These are phyloP conservation scores for Gasterosteus aculeatus DNA, from an alignment of 2,113 vertebrate genomes.

Conservation along the genomic window DNA sequence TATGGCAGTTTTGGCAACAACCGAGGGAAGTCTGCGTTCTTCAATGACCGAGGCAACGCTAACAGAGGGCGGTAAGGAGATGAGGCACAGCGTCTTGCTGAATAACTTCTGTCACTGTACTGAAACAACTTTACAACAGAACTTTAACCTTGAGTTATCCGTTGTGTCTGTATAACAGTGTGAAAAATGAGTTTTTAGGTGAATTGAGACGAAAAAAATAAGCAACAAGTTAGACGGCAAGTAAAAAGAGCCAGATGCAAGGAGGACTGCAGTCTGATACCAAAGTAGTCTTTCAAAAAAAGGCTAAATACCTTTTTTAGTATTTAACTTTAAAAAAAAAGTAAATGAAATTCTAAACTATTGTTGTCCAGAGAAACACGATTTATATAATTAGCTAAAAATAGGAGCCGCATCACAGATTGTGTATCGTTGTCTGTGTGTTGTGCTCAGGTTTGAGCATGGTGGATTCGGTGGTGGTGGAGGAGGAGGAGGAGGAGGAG, in stretches of 20 bases:
- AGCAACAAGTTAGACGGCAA: too few relatives aligned
- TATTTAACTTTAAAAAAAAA: too few relatives aligned
- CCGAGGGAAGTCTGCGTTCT: slow-evolving; percentile 91
- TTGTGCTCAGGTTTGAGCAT: slow-evolving; percentile 77
- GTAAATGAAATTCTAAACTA: neutral
- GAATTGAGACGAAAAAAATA: too few relatives aligned
- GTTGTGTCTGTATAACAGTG: neutral
- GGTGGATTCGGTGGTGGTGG: slow-evolving; percentile 88
- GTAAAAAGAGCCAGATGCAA: neutral
- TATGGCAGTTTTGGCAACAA: slow-evolving; percentile 94
- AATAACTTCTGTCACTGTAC: neutral
- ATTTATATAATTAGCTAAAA: neutral
- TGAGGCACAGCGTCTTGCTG: neutral
- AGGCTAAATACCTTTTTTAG: neutral
- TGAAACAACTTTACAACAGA: neutral
- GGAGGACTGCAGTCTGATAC: neutral
- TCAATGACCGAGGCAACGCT: slow-evolving; percentile 88
- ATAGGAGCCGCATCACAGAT: neutral
- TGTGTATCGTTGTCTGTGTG: neutral
- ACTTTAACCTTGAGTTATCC: neutral
- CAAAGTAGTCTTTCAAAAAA: neutral
- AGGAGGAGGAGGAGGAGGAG: slow-evolving; percentile 89
- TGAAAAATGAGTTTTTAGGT: too few relatives aligned
- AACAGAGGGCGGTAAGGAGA: slow-evolving; percentile 86
- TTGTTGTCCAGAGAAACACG: neutral